These are phyloP conservation scores for Catocala nupta DNA, from an alignment of 2,888 invertebrate species.

Conservation along the genomic window DNA sequence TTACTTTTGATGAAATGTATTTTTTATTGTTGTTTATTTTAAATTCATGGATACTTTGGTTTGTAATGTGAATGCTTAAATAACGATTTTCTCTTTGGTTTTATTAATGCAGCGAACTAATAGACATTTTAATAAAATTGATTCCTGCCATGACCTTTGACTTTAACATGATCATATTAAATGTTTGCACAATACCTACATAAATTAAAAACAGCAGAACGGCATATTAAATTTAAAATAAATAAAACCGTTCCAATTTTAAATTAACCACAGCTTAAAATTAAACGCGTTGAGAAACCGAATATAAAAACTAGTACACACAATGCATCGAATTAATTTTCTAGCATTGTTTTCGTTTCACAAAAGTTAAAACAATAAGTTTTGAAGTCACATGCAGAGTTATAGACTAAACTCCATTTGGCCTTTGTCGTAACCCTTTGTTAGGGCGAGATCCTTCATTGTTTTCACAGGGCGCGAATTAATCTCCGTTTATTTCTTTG, in stretches of 20 bases:
- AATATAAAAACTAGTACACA: constrained; percentile 41
- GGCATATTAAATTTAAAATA: not conserved
- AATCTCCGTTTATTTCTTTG: constrained; percentile 85
- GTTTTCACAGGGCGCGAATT: constrained; percentile 81
- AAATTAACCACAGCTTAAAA: constrained; percentile 20
- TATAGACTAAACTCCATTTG: constrained; percentile 76
- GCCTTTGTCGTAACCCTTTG: constrained; percentile 79
- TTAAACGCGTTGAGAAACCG: constrained; percentile 32
- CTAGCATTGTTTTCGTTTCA: constrained; percentile 75
- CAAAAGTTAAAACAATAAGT: constrained; percentile 80
- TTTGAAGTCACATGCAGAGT: constrained; percentile 85
- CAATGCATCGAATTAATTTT: constrained; percentile 74
- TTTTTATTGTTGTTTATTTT: constrained; percentile 10
- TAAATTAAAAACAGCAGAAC: too few species aligned
- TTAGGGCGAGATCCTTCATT: constrained; percentile 70
- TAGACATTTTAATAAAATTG: too few species aligned
- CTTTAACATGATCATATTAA: too few species aligned
- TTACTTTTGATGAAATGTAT: constrained; percentile 29
- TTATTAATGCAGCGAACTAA: too few species aligned
- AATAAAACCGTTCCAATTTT: constrained; percentile 4
- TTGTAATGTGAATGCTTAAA: too few species aligned
- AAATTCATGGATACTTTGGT: too few species aligned
- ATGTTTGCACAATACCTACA: too few species aligned
- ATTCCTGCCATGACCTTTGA: too few species aligned
- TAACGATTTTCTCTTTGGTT: too few species aligned